phyloP scores from a whole-genome alignment of 2,797 vertebrate species.

The Macropodus opercularis region DNA sequence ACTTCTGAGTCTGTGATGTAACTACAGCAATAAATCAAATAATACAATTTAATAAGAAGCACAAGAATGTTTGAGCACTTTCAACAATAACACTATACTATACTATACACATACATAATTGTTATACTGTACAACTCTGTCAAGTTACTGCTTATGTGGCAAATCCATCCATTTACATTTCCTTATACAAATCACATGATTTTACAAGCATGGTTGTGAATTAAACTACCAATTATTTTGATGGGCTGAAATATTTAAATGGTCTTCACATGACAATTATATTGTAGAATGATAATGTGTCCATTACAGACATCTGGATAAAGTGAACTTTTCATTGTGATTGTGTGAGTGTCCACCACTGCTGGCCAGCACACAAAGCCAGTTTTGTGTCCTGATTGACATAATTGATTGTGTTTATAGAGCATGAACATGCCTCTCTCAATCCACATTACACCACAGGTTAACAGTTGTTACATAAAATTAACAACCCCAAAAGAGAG shows the following conservation, averaged over 20 bases:
- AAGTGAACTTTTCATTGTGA: not conserved
- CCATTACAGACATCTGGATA: not conserved
- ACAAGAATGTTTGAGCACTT: not conserved
- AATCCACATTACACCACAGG: conserved; percentile 57
- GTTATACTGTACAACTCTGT: not conserved
- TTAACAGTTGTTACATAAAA: conserved; percentile 80
- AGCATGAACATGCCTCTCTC: conserved; percentile 51
- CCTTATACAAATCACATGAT: too few species aligned
- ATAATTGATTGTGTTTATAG: conserved; percentile 66
- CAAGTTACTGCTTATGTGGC: not conserved
- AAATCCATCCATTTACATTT: not conserved
- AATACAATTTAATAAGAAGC: not conserved
- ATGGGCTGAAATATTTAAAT: not conserved
- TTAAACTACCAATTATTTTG: too few species aligned
- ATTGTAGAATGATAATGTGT: too few species aligned
- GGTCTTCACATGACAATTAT: too few species aligned
- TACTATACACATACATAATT: too few species aligned
- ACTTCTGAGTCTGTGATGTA: not conserved
- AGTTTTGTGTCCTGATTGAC: conserved; percentile 9
- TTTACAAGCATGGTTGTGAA: too few species aligned
- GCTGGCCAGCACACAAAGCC: not conserved
- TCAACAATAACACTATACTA: too few species aligned
- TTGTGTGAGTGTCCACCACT: too few species aligned
- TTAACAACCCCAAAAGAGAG: conserved; percentile 76
- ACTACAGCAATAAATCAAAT: not conserved